Base-by-base conservation (phyloP, 2,888 invertebrate species). In the Dryomyza anilis region DNA sequence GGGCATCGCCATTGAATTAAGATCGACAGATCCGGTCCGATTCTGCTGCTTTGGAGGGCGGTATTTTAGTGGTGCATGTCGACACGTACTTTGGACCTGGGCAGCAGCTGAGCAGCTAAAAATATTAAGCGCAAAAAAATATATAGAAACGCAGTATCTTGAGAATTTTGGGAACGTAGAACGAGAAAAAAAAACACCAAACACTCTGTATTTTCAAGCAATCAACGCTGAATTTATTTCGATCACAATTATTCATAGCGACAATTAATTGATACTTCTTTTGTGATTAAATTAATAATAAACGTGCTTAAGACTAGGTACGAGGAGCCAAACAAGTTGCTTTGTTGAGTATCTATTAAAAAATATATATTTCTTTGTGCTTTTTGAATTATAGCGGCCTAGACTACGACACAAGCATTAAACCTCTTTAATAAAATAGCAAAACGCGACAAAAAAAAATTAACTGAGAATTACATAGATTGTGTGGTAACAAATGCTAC, bases 1-100 rank as follows among this genome's bases (percentile, higher is more conserved):
- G 45, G 25, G 43, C 14, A 19, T 29, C 30, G 36, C 36, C 5
- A 56, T 57, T 48, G 61, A 67, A 67, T 67, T 56, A 67, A 67
- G 67, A 67, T 67, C 57, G 67, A 67, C 67, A 67, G 67, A 61
- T 67, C 67, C 67, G 67, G 67, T 67, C 59, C 39, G n/a, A 14
- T 39, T 39, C 39, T n/a, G n/a, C n/a, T n/a, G n/a, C n/a, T n/a
- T 39, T 39, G 39, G n/a, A 14, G 39, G 39, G 12, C 39, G 39
- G n/a, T n/a, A n/a, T n/a, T n/a, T n/a, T 39, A n/a, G 39, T 39
- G 8, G 39, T 3, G 39, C 39, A 39, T 39, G 39, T 12, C n/a
- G n/a, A n/a, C n/a, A n/a, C n/a, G n/a, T 12, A 2, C 8, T 39
- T 12, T 39, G 7, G 33, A 39, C 12, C 14, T n/a, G n/a, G 39